A percentile compares a stretch with the other conserved stretches of the same genome.
phyloP scores from a whole-genome alignment of 2,113 vertebrate genomes.

The Desmodus rotundus region DNA sequence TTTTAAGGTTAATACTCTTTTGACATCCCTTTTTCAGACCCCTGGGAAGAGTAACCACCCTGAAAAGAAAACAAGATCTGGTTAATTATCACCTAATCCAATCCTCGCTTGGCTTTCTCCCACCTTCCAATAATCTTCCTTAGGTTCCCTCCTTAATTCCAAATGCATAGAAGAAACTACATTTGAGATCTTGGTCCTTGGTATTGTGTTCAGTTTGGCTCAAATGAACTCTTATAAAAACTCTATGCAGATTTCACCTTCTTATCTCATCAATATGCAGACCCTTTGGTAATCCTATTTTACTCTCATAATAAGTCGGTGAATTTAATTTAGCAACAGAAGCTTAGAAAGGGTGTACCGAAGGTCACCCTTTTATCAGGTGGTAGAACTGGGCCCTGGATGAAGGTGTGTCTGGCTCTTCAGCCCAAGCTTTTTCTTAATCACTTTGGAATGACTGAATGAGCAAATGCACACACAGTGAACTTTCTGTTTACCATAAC shows the following conservation, averaged over 20 bases:
- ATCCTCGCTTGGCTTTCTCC: not conserved
- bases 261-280: not conserved
- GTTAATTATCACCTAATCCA: not conserved
- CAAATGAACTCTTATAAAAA: not conserved
- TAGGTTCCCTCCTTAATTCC: not conserved
- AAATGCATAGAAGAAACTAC: not conserved
- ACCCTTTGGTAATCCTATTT: not conserved
- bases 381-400: not conserved
- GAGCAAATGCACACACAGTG: not conserved
- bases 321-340: not conserved
- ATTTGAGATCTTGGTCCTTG: not conserved
- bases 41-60: not conserved
- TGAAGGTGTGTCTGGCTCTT: not conserved
- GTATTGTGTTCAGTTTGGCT: not conserved
- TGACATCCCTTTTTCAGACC: not conserved
- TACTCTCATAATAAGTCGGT: not conserved
- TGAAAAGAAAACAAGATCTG: not conserved
- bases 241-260: not conserved
- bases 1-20: not conserved
- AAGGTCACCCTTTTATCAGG: not conserved
- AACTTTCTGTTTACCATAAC: not conserved
- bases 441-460: not conserved
- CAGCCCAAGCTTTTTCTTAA: not conserved
- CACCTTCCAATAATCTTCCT: not conserved
- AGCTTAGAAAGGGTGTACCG: not conserved